A percentile compares a stretch with the other conserved stretches of the same genome.
Evolutionary conservation across 2,113 vertebrate species (phyloP).

Genomic region (Anas platyrhynchos): DNA sequence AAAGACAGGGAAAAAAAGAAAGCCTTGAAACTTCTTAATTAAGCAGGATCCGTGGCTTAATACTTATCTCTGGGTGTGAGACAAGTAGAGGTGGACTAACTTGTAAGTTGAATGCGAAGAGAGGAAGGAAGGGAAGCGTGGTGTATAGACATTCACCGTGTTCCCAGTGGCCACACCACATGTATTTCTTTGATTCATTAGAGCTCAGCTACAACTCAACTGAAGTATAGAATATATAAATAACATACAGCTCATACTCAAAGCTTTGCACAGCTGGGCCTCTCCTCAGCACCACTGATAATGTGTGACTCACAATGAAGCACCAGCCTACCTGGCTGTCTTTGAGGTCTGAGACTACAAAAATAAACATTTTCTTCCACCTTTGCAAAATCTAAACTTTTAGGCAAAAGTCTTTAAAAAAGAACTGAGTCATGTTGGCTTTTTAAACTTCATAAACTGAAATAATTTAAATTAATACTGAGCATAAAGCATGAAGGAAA

Average conservation of each 20-base stretch:
- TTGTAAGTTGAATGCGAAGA: background rate
- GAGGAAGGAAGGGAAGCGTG: background rate
- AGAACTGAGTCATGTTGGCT: background rate
- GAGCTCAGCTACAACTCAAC: background rate
- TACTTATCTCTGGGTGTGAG: background rate
- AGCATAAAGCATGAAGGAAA: background rate
- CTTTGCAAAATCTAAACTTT: background rate
- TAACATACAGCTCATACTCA: background rate
- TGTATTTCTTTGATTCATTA: slow-evolving; percentile 14
- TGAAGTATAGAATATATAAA: background rate
- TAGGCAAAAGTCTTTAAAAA: background rate
- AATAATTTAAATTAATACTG: background rate
- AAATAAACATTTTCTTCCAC: background rate
- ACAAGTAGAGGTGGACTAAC: background rate
- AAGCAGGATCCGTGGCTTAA: background rate
- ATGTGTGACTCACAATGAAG: background rate
- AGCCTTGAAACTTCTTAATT: background rate
- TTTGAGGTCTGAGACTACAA: background rate
- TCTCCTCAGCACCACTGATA: background rate
- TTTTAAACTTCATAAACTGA: background rate
- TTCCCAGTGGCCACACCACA: slow-evolving; percentile 5
- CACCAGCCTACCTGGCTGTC: background rate
- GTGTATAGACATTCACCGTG: background rate
- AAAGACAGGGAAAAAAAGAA: background rate
- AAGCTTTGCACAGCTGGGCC: background rate